These are phyloP conservation scores for Brachypteracias leptosomus DNA, from an alignment of 2,113 vertebrate species.

Conservation along the genomic window DNA sequence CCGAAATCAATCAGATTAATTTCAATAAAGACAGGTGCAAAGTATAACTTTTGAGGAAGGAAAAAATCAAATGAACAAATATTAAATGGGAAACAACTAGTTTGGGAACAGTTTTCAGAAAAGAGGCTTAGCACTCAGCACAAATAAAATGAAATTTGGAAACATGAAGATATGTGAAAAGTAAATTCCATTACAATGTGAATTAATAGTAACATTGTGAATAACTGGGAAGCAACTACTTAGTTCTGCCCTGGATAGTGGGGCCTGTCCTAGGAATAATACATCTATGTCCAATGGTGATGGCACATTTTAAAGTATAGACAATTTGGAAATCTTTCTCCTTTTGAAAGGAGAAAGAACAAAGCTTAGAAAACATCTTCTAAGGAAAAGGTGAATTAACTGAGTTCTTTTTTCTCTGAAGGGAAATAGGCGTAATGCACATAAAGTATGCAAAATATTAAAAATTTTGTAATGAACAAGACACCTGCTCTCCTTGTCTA, in stretches of 20 bases:
- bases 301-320: neutral
- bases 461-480: neutral
- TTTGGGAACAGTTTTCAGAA: neutral
- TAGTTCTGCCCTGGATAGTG: neutral
- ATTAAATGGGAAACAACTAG: neutral
- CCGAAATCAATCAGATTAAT: constrained; percentile 9
- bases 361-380: neutral
- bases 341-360: neutral
- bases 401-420: neutral
- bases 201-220: neutral
- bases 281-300: neutral
- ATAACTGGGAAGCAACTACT: neutral
- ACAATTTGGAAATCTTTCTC: neutral
- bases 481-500: neutral
- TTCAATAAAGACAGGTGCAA: neutral
- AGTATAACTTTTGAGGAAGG: neutral
- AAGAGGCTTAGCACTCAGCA: neutral
- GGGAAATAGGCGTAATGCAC: neutral
- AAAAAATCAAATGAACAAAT: neutral
- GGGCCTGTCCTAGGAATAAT: neutral
- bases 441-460: neutral
- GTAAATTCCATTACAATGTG: neutral
- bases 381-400: neutral
- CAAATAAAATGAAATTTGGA: neutral
- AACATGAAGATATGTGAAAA: neutral